Percentiles rank a stretch among this genome's conserved stretches.
These are phyloP conservation scores for Magallana angulata DNA, from an alignment of 1,140 invertebrate species.

Conservation along the genomic window DNA sequence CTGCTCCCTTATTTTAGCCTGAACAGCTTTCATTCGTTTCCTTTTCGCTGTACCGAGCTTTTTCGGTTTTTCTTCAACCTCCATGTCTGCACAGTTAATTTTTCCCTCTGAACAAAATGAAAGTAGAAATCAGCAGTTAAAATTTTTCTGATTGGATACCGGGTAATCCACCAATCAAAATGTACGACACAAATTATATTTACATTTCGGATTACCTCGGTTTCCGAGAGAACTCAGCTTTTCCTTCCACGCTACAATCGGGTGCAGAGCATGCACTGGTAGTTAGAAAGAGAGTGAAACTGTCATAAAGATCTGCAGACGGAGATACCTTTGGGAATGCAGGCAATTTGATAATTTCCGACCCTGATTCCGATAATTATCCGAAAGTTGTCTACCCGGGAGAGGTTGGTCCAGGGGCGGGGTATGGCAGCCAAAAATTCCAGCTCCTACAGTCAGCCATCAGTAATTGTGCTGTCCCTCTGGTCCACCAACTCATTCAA, in stretches of 20 bases:
- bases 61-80: conserved; percentile 20
- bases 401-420: conserved; percentile 22
- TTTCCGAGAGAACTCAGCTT: too few relatives aligned
- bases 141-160: conserved; percentile 34
- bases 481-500: conserved; percentile 65
- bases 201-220: not conserved
- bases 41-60: conserved; percentile 42
- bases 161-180: not conserved
- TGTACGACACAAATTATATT: not conserved
- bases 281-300: too few relatives aligned
- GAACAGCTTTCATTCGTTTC: conserved; percentile 67
- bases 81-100: conserved; percentile 19
- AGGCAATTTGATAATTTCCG: not conserved
- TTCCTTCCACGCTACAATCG: too few relatives aligned
- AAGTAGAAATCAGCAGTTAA: not conserved
- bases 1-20: conserved; percentile 65
- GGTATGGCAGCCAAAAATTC: conserved; percentile 56
- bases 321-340: too few relatives aligned
- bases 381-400: conserved; percentile 22
- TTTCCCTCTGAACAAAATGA: conserved; percentile 45
- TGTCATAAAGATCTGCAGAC: too few relatives aligned
- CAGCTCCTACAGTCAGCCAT: conserved; percentile 66
- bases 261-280: too few relatives aligned
- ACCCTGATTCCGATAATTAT: not conserved
- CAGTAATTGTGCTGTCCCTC: conserved; percentile 62